Evolutionary conservation across 2,113 vertebrate genomes (phyloP), one percentile per base, ranked within the genome.

Genomic region (Pseudorhombus dupliciocellatus): DNA sequence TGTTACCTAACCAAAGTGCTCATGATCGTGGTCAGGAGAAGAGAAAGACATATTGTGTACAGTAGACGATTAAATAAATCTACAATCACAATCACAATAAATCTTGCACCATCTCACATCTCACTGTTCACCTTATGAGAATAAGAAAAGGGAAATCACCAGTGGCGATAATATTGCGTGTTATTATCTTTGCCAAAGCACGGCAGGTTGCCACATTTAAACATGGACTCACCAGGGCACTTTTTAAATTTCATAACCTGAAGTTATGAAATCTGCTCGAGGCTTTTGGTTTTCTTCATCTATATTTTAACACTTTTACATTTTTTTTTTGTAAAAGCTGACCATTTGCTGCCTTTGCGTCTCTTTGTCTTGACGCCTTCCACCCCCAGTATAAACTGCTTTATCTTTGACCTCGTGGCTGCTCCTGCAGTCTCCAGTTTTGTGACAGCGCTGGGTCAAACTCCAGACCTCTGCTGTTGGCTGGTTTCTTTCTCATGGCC

Each of bases 401-500:
- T 74, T 53, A 53, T 75, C 64, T 70, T 55, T 71, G 61, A 73
- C 65, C 58, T 80, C 15, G 15, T 34, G 66, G 26, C 68, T 63
- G 42, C 66, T 82, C 59, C 55, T 70, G 44, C 62, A 44, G 55
- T 50, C 31, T 61, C 51, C 25, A n/a, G 71, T 51, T 78, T 54
- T 68, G 30, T 22, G 54, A 28, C 61, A 60, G 67, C 7, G 10
- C 25, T 5, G 31, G 70, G 81, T 80, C 73, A 78, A 72, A 46
- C 61, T 62, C 25, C 66, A 73, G 65, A 70, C 61, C 61, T 75
- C 73, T 74, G 70, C 57, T 66, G 48, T 31, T 75, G 68, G 55
- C 71, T 63, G 57, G 44, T 55, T 60, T 61, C 60, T 53, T 48
- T 73, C 53, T 68, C 10, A 5, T 73, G 72, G 61, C 72, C 81